Conservation (phyloP, 2,113 vertebrate species). For the Ammodytes marinus region DNA sequence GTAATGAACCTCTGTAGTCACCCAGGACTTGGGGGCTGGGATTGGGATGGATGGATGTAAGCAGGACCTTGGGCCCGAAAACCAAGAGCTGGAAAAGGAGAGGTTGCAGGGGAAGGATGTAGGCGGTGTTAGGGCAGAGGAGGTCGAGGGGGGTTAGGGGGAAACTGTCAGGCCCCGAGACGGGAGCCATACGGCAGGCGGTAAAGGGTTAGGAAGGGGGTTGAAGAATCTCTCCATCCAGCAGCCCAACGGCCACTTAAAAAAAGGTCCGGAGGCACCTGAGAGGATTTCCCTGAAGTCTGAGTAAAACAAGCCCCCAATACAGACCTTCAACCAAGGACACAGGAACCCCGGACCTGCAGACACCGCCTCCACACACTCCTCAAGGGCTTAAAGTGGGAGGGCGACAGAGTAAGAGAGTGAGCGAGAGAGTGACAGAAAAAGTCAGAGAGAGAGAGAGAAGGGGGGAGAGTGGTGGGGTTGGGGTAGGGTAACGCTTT, state of each 20-base stretch:
- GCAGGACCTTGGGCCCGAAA: not conserved
- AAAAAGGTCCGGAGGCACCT: constrained; percentile 14
- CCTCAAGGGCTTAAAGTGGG: constrained; percentile 43
- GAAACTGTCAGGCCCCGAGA: not conserved
- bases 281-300: constrained; percentile 45
- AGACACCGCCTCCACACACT: constrained; percentile 31
- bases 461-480: not conserved
- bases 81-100: not conserved
- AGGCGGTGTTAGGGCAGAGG: not conserved
- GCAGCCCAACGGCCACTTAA: constrained; percentile 20
- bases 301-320: constrained; percentile 46
- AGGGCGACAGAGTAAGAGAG: constrained; percentile 35
- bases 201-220: not conserved
- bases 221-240: not conserved
- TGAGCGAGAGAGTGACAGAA: constrained; percentile 28
- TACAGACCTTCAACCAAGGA: constrained; percentile 67
- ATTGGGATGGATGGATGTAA: not conserved
- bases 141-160: not conserved
- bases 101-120: not conserved
- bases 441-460: constrained; percentile 6
- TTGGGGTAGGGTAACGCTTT: constrained; percentile 47
- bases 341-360: constrained; percentile 36
- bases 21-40: constrained; percentile 5
- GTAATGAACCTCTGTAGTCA: constrained; percentile 50
- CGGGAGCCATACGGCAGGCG: not conserved